Evolutionary conservation across 2,888 invertebrate genomes (phyloP).

Genomic region (Rosalia funebris): DNA sequence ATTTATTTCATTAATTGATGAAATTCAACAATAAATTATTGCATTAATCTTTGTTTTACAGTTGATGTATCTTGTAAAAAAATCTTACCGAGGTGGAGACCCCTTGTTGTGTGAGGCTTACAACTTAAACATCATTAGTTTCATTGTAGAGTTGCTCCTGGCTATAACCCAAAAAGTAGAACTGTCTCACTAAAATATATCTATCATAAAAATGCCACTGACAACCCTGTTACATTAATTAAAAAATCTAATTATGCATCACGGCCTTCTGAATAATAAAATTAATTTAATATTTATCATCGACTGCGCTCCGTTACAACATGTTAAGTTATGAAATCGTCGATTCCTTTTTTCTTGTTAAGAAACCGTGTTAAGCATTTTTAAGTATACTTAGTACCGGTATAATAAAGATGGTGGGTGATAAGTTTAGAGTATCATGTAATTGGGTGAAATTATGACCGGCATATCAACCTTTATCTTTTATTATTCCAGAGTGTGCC

Average conservation of each 20-base stretch:
- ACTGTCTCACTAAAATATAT: not conserved
- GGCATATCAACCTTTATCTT: conserved; percentile 42
- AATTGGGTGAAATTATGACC: conserved; percentile 48
- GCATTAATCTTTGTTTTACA: not conserved
- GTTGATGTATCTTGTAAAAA: not conserved
- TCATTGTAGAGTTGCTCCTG: not conserved
- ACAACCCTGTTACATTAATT: not conserved
- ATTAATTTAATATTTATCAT: conserved; percentile 4
- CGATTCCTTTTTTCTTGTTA: conserved; percentile 20
- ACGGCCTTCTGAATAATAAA: not conserved
- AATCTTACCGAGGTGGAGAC: not conserved
- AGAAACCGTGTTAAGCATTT: conserved; percentile 20
- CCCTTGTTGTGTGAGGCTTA: no score
- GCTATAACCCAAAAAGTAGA: not conserved
- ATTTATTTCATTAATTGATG: no score
- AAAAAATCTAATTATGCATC: not conserved
- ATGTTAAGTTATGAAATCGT: conserved; percentile 19
- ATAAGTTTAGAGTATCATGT: conserved; percentile 45
- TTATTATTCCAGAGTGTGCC: conserved; percentile 38
- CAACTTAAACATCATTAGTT: not conserved
- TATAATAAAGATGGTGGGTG: conserved; percentile 46
- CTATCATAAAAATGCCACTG: not conserved
- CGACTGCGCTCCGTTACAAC: conserved; percentile 5
- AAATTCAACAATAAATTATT: no score
- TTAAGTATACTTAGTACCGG: conserved; percentile 38